These are phyloP conservation scores for Euphydryas editha DNA, from an alignment of 2,888 invertebrate genomes.

Conservation along the genomic window DNA sequence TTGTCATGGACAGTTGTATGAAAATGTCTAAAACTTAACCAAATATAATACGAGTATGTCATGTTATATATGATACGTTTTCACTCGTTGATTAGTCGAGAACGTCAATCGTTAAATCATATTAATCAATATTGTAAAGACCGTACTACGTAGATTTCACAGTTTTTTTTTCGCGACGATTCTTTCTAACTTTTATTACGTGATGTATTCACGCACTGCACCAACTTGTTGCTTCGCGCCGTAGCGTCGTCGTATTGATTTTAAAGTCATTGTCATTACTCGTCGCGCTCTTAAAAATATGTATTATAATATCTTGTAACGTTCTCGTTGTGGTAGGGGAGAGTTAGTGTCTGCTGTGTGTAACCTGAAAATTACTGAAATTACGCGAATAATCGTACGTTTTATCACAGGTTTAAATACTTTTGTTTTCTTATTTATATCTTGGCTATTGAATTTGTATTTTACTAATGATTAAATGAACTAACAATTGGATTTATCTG, in stretches of 20 bases:
- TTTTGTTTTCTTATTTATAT: not conserved
- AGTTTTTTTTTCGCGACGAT: not conserved
- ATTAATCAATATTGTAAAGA: too few relatives aligned
- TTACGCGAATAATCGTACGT: not conserved
- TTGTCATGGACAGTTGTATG: too few relatives aligned
- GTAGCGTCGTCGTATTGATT: conserved; percentile 15
- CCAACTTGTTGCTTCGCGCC: conserved; percentile 9
- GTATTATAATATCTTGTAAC: not conserved
- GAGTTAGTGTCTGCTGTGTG: not conserved
- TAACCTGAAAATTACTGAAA: not conserved
- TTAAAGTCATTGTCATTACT: conserved; percentile 16
- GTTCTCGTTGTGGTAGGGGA: conserved; percentile 4
- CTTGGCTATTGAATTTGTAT: too few relatives aligned
- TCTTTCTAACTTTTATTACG: not conserved
- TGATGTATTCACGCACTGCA: conserved; percentile 1
- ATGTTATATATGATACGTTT: too few relatives aligned
- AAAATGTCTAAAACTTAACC: too few relatives aligned
- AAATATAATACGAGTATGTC: too few relatives aligned
- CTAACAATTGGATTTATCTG: too few relatives aligned
- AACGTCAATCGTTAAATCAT: too few relatives aligned
- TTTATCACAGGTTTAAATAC: not conserved
- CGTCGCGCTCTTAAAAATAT: conserved; percentile 12
- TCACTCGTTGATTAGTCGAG: too few relatives aligned
- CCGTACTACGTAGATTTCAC: not conserved
- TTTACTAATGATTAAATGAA: too few relatives aligned